Base-by-base conservation (phyloP, 2,888 invertebrate genomes). In the Xestobium rufovillosum region DNA sequence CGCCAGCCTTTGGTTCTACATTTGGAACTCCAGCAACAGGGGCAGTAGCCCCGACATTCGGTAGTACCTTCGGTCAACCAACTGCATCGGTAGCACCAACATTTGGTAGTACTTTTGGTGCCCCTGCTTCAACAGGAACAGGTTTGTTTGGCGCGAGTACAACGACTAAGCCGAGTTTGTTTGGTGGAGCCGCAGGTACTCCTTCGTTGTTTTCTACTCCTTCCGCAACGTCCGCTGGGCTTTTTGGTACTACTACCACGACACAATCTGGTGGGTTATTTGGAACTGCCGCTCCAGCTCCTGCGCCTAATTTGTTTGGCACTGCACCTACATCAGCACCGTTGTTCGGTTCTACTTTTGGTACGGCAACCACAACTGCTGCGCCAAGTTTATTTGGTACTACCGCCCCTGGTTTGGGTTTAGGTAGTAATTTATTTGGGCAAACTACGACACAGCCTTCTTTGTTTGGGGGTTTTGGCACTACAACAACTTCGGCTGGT, bases 221-320 rank as follows among this genome's bases (percentile, higher is more conserved):
- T 27, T 64, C 71, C 3, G 66, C 73, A 9, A 65, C 72, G 9
- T 66, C 73, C 3, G 65, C 76, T 1, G 67, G 72, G 11, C 59
- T 76, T 15, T 76, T 76, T 60, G 73, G 76, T 10, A 38, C 41
- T 36, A 57, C 43, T 41, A 47, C 14, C 36, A 67, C 42, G 3
- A 46, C 52, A 8, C 36, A 38, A 34, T 36, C 43, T 9, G 39
- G 46, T 9, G 39, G 48, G 31, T 38, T 53, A 9, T 60, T 59
- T 37, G 59, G 60, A 13, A 36, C 55, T 3, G 49, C 55, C 17
- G 48, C 54, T 17, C 51, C 60, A 14, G 45, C 52, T 6, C 36
- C 37, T 31, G 38, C 43, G 8, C 39, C 46, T 9, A 39, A 47
- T 32, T 38, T 53, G 9, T 60, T 59, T 37, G 59, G 60, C 12